Evolutionary conservation across 2,888 invertebrate genomes (phyloP), one percentile per base, ranked within the genome.

Genomic region (Drosophila histrio): DNA sequence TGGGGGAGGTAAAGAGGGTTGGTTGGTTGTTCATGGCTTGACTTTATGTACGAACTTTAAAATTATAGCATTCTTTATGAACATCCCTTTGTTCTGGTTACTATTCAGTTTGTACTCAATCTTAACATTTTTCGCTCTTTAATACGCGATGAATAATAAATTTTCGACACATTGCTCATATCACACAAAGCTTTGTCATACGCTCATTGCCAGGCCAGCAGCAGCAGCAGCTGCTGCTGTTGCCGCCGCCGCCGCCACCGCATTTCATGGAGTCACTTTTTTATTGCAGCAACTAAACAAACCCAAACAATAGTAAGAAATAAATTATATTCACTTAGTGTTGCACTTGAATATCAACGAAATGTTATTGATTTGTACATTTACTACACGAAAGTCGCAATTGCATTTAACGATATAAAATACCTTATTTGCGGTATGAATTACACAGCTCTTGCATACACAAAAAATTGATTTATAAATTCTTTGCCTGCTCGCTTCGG

Each of bases 401-500:
- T 65, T 59, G 49, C 49, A 62, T 26, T 64, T 2, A 34, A 30
- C 30, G 17, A 62, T 49, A 54, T 56, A 39, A 49, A 78, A 76
- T 88, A 88, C 89, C 89, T 89, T 79, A 67, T 70, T 77, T 79
- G 70, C 77, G 72, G 79, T 65, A 74, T 46, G 61, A 77, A 80
- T 78, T 73, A 77, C 80, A 83, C 75, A 79, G 73, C 75, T 86
- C 86, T 87, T 83, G 89, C 90, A 90, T 90, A 90, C 90, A 90
- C 89, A 90, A 90, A 87, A 90, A 90, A 90, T 90, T 90, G 90
- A 90, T 90, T 90, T 90, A 84, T 81, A 89, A 90, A 88, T 77
- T 89, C 76, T 79, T 74, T 64, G 69, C 70, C 73, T 77, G 69
- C 39, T 82, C 77, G 89, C 89, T 90, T 90, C 90, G 90, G 84